Evolutionary conservation across 2,888 invertebrate species (phyloP).

Genomic region (Orchesella flavescens): DNA sequence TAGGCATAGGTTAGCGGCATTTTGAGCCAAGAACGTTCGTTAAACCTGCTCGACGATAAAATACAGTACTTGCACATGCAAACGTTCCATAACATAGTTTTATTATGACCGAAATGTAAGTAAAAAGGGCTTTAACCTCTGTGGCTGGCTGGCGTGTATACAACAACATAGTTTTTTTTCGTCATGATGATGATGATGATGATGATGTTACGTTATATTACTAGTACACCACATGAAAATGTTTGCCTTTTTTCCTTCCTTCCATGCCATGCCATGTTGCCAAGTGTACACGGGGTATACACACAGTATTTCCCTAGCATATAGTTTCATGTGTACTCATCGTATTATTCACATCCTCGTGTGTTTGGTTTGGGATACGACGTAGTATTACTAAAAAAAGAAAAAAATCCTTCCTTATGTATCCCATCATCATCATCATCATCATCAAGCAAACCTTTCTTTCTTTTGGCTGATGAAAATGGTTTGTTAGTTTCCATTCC

Average conservation of each 20-base stretch:
- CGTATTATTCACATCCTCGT: no score
- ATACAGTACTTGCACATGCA: slow-evolving; percentile 27
- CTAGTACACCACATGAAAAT: slow-evolving; percentile 12
- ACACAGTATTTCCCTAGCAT: neutral
- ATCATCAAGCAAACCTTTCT: no score
- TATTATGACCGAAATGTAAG: slow-evolving; percentile 62
- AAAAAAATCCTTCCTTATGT: no score
- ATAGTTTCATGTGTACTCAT: no score
- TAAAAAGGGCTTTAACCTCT: slow-evolving; percentile 66
- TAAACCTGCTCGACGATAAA: slow-evolving; percentile 24
- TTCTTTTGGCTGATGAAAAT: no score
- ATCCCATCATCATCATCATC: no score
- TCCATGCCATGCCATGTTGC: slow-evolving; percentile 33
- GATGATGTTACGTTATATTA: neutral
- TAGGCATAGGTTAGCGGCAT: slow-evolving; percentile 64
- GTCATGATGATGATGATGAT: slow-evolving; percentile 22
- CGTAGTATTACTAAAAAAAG: no score
- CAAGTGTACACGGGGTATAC: neutral
- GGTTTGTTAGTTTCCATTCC: no score
- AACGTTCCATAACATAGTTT: slow-evolving; percentile 36
- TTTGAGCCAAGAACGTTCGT: slow-evolving; percentile 64
- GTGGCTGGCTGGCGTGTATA: slow-evolving; percentile 33
- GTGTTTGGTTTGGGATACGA: no score
- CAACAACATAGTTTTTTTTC: slow-evolving; percentile 31
- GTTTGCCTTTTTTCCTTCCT: slow-evolving; percentile 26